Percentiles rank a stretch among this genome's conserved stretches.
These are phyloP conservation scores for Lampris incognitus DNA, from an alignment of 2,113 vertebrate species.

Conservation along the genomic window DNA sequence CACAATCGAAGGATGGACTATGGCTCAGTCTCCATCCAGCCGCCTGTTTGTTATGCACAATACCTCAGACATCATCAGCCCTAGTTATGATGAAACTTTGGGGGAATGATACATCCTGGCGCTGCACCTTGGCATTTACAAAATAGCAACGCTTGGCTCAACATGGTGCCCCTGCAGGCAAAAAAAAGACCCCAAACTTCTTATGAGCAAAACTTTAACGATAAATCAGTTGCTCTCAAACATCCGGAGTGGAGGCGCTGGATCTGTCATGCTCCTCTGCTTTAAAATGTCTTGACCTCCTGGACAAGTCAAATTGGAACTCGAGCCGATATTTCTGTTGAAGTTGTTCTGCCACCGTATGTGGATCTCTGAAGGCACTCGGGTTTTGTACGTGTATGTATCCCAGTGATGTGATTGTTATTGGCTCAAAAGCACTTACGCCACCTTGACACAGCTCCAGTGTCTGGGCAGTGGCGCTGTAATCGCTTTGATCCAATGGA, in stretches of 20 bases:
- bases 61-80: too few relatives aligned
- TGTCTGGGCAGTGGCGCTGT: slow-evolving; percentile 56
- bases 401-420: slow-evolving; percentile 11
- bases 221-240: too few relatives aligned
- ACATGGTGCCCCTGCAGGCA: too few relatives aligned
- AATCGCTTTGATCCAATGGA: slow-evolving; percentile 58
- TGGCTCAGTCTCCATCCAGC: too few relatives aligned
- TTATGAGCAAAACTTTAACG: too few relatives aligned
- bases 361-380: slow-evolving; percentile 2
- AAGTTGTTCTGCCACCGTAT: neutral
- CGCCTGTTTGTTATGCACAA: too few relatives aligned
- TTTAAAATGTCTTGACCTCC: neutral
- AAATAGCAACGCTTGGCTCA: too few relatives aligned
- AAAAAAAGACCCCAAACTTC: too few relatives aligned
- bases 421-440: slow-evolving; percentile 45
- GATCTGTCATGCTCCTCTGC: neutral
- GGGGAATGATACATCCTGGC: too few relatives aligned
- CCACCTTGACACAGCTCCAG: slow-evolving; percentile 14
- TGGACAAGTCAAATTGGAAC: neutral
- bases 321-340: neutral
- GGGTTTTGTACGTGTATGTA: slow-evolving; percentile 1
- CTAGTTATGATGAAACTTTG: too few relatives aligned
- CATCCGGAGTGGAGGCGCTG: neutral
- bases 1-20: too few relatives aligned
- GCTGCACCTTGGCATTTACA: too few relatives aligned